These are phyloP conservation scores for Tanaodytes sp. DNA, from an alignment of 2,888 invertebrate species.

Conservation along the genomic window DNA sequence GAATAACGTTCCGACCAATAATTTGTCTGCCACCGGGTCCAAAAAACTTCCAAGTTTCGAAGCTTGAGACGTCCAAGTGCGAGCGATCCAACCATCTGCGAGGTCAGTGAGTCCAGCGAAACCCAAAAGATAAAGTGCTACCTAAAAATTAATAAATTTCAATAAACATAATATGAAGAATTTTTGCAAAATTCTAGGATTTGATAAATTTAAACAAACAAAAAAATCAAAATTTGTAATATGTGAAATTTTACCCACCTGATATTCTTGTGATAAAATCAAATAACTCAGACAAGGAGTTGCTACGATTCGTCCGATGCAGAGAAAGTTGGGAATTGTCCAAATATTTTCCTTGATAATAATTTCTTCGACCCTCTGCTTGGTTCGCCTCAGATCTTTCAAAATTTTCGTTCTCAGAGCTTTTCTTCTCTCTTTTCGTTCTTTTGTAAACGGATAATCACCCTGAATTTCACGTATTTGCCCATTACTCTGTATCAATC, in stretches of 20 bases:
- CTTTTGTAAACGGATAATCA: conserved; percentile 54
- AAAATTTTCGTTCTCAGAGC: conserved; percentile 63
- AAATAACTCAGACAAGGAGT: conserved; percentile 93
- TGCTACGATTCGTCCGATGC: conserved; percentile 86
- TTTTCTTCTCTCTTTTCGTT: conserved; percentile 57
- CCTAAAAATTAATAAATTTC: too few species aligned
- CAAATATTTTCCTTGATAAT: conserved; percentile 91
- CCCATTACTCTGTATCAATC: conserved; percentile 60
- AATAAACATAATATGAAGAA: too few species aligned
- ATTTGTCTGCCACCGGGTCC: conserved; percentile 97
- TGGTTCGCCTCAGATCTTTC: conserved; percentile 69
- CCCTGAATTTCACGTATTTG: conserved; percentile 53
- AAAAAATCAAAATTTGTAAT: too few species aligned
- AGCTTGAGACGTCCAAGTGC: conserved; percentile 91
- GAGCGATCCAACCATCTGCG: conserved; percentile 97
- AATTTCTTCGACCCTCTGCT: conserved; percentile 82
- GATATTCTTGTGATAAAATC: conserved; percentile 86
- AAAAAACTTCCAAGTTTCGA: conserved; percentile 95
- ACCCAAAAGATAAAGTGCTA: conserved; percentile 85
- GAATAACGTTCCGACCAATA: conserved; percentile 92
- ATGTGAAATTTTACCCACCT: too few species aligned
- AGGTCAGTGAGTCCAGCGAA: conserved; percentile 93
- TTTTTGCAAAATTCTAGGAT: too few species aligned
- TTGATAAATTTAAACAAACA: too few species aligned
- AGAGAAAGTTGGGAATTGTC: conserved; percentile 94